Evolutionary conservation across 2,113 vertebrate genomes (phyloP).

Genomic region (Thunnus thynnus): DNA sequence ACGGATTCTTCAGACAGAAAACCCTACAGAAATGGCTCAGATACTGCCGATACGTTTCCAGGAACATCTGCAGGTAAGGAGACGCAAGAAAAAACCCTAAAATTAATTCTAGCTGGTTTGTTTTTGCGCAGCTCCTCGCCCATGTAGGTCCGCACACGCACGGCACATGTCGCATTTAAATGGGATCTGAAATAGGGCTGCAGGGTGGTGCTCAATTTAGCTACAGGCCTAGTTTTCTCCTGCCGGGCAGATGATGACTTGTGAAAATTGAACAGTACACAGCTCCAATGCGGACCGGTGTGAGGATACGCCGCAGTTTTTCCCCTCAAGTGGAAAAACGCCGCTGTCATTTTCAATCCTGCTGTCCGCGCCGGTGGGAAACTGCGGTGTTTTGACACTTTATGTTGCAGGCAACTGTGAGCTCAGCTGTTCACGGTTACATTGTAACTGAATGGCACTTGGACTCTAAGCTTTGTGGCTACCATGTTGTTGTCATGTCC

Average conservation of each 20-base stretch:
- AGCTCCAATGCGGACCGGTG: conserved; percentile 54
- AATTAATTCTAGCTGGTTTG: background rate
- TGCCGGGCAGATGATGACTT: conserved; percentile 83
- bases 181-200: conserved; percentile 71
- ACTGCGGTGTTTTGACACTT: conserved; percentile 65
- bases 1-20: conserved; percentile 55
- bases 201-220: conserved; percentile 81
- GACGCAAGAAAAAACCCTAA: conserved; percentile 11
- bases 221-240: conserved; percentile 82
- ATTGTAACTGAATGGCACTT: conserved; percentile 53
- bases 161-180: conserved; percentile 77
- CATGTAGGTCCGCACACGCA: conserved; percentile 35
- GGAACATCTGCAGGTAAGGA: conserved; percentile 89
- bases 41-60: conserved; percentile 87
- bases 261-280: conserved; percentile 78
- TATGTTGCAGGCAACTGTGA: conserved; percentile 32
- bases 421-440: conserved; percentile 60
- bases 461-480: conserved; percentile 52
- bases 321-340: conserved; percentile 40
- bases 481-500: conserved; percentile 61
- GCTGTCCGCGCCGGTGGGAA: background rate
- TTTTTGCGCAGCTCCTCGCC: conserved; percentile 37
- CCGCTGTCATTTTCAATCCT: conserved; percentile 57
- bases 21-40: conserved; percentile 83
- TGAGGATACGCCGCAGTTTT: conserved; percentile 60